Conservation (phyloP, 1,140 invertebrate genomes). For the Polypedilum pembai region DNA sequence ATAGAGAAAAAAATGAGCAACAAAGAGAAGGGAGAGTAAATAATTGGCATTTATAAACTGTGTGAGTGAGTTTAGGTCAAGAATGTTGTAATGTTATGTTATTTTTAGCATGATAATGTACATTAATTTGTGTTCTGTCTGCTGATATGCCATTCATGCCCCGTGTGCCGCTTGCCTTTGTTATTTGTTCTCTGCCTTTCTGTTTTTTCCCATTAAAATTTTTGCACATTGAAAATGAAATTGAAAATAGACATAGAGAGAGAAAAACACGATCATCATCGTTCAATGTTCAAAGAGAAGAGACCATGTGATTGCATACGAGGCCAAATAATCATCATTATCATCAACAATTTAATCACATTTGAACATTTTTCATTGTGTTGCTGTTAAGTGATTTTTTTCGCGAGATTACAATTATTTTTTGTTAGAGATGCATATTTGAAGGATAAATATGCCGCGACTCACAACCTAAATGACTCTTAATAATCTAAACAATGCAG, state of each 20-base stretch:
- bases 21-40: background rate
- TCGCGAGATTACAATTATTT: background rate
- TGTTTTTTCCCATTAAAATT: slow-evolving; percentile 15
- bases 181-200: background rate
- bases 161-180: background rate
- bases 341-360: slow-evolving; percentile 15
- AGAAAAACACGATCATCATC: background rate
- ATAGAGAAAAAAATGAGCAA: too few species aligned
- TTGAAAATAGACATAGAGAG: background rate
- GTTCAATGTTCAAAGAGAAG: background rate
- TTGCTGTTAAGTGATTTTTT: background rate
- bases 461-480: background rate
- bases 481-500: background rate
- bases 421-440: background rate
- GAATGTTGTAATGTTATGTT: slow-evolving; percentile 23
- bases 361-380: background rate
- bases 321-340: background rate
- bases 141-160: slow-evolving; percentile 4
- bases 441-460: too few species aligned
- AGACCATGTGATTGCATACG: slow-evolving; percentile 11
- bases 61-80: slow-evolving; percentile 23
- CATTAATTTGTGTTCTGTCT: slow-evolving; percentile 5
- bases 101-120: slow-evolving; percentile 14
- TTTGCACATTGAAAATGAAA: background rate
- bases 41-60: slow-evolving; percentile 24